Evolutionary conservation across 2,888 invertebrate genomes (phyloP).

Genomic region (Apocheima hispidaria): DNA sequence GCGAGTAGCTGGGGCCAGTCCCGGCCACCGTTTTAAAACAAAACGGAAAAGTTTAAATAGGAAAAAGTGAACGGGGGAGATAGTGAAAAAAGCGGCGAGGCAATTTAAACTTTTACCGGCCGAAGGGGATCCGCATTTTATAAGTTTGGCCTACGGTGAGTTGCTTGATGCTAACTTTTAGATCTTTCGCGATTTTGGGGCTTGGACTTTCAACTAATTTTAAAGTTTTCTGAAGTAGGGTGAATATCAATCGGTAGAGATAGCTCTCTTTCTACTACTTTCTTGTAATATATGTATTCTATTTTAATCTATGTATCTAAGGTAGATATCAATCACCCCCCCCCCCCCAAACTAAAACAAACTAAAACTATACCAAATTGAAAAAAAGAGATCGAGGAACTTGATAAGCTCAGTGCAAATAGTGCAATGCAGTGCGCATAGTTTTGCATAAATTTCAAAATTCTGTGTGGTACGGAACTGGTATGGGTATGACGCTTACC

Average conservation of each 20-base stretch:
- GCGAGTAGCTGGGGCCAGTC: conserved; percentile 46
- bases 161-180: conserved; percentile 70
- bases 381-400: too few species aligned
- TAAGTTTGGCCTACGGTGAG: conserved; percentile 73
- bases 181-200: conserved; percentile 48
- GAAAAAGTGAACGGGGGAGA: conserved; percentile 80
- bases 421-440: too few species aligned
- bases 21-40: conserved; percentile 71
- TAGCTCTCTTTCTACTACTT: neutral
- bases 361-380: too few species aligned
- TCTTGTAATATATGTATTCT: neutral
- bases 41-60: conserved; percentile 83
- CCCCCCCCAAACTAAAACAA: too few species aligned
- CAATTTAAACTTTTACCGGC: conserved; percentile 80
- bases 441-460: too few species aligned
- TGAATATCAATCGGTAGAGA: conserved; percentile 12
- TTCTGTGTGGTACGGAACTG: too few species aligned
- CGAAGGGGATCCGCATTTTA: conserved; percentile 70
- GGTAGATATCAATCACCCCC: too few species aligned
- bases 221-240: conserved; percentile 27
- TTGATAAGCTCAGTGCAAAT: too few species aligned
- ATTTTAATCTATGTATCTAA: neutral
- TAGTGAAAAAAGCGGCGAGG: conserved; percentile 80
- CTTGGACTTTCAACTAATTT: conserved; percentile 40
- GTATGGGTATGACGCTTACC: too few species aligned